phyloP scores from a whole-genome alignment of 23 tunicate species.

The Trididemnum miniatum region DNA sequence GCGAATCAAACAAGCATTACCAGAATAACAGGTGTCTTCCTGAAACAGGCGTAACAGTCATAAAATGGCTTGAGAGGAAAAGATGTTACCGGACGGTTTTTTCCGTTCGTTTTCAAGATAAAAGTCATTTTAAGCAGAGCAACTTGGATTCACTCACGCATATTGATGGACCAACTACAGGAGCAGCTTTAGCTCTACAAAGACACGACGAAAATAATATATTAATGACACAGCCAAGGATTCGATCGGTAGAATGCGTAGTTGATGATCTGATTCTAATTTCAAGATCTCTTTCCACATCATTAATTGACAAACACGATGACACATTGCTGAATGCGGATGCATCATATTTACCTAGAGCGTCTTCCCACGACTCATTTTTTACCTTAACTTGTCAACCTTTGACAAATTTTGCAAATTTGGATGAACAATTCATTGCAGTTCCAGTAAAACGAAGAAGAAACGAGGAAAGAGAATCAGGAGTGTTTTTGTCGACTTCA shows the following conservation, averaged over 20 bases:
- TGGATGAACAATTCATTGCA: neutral
- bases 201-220: too few species aligned
- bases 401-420: neutral
- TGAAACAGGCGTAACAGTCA: neutral
- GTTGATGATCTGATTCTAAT: slow-evolving; percentile 27
- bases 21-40: neutral
- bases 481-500: neutral
- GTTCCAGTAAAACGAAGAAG: neutral
- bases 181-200: too few species aligned
- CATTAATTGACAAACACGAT: neutral
- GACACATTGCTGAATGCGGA: neutral
- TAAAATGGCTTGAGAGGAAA: slow-evolving; percentile 18
- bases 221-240: too few species aligned
- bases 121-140: neutral
- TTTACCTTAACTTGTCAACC: slow-evolving; percentile 16
- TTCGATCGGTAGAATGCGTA: slow-evolving; percentile 14
- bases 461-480: neutral
- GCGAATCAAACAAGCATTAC: neutral
- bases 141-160: neutral
- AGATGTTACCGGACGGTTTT: slow-evolving; percentile 7
- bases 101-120: neutral
- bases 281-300: slow-evolving; percentile 31
- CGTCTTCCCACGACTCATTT: slow-evolving; percentile 20
- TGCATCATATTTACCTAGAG: neutral
- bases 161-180: neutral